phyloP scores from a whole-genome alignment of 2,888 invertebrate species.

The Nomada hirtipes region DNA sequence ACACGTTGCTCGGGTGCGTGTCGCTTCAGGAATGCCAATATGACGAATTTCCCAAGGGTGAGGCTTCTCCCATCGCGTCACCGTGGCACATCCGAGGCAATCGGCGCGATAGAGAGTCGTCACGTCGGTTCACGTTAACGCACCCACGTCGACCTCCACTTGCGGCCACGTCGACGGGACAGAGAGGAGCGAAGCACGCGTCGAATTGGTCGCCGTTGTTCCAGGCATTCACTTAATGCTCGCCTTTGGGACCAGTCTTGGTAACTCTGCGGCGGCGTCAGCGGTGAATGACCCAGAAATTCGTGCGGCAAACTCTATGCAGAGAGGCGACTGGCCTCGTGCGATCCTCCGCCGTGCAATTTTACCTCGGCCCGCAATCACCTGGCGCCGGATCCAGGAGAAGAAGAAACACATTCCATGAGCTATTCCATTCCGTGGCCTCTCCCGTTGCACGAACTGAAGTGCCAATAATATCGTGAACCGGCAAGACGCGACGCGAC shows the following conservation, averaged over 20 bases:
- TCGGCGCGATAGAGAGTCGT: conserved; percentile 53
- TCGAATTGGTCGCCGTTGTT: conserved; percentile 62
- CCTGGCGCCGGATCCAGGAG: conserved; percentile 30
- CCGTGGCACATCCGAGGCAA: conserved; percentile 35
- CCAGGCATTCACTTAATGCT: conserved; percentile 57
- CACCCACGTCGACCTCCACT: conserved; percentile 14
- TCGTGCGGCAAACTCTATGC: conserved; percentile 27
- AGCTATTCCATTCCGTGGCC: conserved; percentile 31
- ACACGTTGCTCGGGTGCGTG: conserved; percentile 35
- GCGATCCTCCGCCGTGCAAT: conserved; percentile 30
- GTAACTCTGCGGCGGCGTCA: conserved; percentile 29
- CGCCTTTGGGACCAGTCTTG: conserved; percentile 53
- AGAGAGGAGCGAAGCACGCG: conserved; percentile 11
- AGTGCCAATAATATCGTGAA: conserved; percentile 41
- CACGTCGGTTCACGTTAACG: conserved; percentile 63
- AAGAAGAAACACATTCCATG: conserved; percentile 39
- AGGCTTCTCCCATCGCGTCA: conserved; percentile 23
- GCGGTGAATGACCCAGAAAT: conserved; percentile 56
- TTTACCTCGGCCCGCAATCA: conserved; percentile 43
- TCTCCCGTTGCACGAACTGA: conserved; percentile 14
- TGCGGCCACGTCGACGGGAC: background rate
- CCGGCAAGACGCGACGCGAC: background rate
- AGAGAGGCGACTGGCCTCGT: background rate
- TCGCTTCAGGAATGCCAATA: conserved; percentile 73
- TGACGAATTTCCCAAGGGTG: conserved; percentile 75